phyloP scores from a whole-genome alignment of 2,797 vertebrate genomes.

The Stomatorhinus walkeri region DNA sequence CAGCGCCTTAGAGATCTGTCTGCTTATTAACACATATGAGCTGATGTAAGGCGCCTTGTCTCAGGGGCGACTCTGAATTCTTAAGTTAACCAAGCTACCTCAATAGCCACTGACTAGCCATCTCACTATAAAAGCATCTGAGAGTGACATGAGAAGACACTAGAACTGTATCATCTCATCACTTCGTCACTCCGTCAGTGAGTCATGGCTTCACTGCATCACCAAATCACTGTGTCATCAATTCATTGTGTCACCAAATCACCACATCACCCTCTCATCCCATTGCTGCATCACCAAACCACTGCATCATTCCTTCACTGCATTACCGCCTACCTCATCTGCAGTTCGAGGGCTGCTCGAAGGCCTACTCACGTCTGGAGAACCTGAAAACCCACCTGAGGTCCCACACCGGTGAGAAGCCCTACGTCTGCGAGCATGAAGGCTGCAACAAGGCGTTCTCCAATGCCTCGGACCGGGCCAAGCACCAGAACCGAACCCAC shows the following conservation, averaged over 20 bases:
- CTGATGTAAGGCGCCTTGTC: background rate
- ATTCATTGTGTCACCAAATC: background rate
- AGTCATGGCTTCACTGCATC: background rate
- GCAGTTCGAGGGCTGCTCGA: conserved; percentile 93
- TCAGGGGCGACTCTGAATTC: conserved; percentile 2
- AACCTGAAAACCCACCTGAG: conserved; percentile 98
- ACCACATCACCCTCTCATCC: background rate
- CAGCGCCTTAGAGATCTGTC: background rate
- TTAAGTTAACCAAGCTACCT: conserved; percentile 37
- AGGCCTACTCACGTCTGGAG: conserved; percentile 96
- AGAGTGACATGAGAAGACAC: conserved; percentile 29
- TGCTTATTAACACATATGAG: background rate
- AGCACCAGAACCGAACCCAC: conserved; percentile 98
- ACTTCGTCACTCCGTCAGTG: background rate
- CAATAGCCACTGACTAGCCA: conserved; percentile 44
- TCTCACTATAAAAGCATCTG: conserved; percentile 5
- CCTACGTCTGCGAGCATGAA: conserved; percentile 94
- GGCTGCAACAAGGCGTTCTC: conserved; percentile 99
- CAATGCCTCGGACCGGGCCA: conserved; percentile 94
- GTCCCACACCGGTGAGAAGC: conserved; percentile 97
- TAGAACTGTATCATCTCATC: background rate
- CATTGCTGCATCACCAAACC: background rate
- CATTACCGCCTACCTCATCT: conserved; percentile 19
- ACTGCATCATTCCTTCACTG: background rate
- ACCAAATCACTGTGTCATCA: background rate